These are phyloP conservation scores for Exephanes ischioxanthus DNA, from an alignment of 2,888 invertebrate species.

Conservation along the genomic window DNA sequence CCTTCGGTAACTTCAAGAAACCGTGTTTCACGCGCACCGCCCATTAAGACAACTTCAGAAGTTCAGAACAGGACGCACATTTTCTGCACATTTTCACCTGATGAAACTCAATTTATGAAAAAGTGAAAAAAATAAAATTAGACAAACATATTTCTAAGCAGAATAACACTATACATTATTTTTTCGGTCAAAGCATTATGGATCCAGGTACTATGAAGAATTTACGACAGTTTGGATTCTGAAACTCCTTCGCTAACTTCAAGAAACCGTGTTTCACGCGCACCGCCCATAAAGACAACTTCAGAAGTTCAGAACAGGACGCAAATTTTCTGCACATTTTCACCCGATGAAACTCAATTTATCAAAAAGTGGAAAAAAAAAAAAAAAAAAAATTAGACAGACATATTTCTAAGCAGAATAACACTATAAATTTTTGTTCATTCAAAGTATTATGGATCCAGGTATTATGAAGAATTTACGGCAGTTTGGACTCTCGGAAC, in stretches of 20 bases:
- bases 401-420: not conserved
- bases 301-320: constrained; percentile 34
- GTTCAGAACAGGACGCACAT: constrained; percentile 29
- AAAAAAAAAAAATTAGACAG: too few relatives aligned
- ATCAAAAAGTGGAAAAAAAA: not conserved
- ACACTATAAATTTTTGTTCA: not conserved
- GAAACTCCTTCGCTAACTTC: constrained; percentile 6
- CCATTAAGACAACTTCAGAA: constrained; percentile 46
- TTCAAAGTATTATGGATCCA: not conserved
- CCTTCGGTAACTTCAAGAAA: constrained; percentile 7
- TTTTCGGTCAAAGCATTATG: not conserved
- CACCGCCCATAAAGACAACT: constrained; percentile 43
- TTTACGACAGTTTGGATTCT: constrained; percentile 2
- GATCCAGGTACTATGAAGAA: not conserved
- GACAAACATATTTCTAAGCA: not conserved
- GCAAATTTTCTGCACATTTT: not conserved
- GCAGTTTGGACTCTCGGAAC: constrained; percentile 11
- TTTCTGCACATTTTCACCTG: too few relatives aligned
- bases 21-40: not conserved
- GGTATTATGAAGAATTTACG: constrained; percentile 12
- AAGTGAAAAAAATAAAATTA: too few relatives aligned
- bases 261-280: not conserved
- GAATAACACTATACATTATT: not conserved
- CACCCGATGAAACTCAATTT: not conserved
- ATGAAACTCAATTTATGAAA: not conserved